Base-by-base conservation (phyloP, 2,888 invertebrate genomes). In the Eupithecia inturbata region DNA sequence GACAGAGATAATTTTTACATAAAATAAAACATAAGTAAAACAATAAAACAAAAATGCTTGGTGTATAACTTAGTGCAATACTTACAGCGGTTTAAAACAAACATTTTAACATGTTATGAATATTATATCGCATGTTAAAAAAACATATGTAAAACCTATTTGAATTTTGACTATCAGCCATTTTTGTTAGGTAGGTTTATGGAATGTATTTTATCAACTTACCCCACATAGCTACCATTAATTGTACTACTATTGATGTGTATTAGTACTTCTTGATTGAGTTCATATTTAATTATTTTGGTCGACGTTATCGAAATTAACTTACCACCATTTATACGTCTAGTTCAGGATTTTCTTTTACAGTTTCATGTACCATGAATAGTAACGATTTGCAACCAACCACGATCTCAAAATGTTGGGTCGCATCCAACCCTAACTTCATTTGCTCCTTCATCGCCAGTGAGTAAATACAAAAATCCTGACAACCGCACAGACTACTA, bases 381-480 rank as follows among this genome's bases (percentile, higher is more conserved):
- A 19, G 28, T 19, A 62, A 62, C 19, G 64, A 74, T 53, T 66
- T 33, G 36, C 45, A 66, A 66, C 31, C 45, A 45, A 64, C 67
- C 66, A 64, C 62, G 28, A 39, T 72, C 41, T 62, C 28, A 22
- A 75, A 72, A 74, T 69, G 16, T 73, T 76, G 75, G 76, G 71
- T 53, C 67, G 70, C 72, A 72, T 75, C 75, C 75, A 72, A 72
- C 60, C 49, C 67, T 75, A 70, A 74, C 68, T 63, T 49, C 62
- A 75, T 72, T 64, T 57, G 41, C 31, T 69, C 12, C 26, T 66
- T 67, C 28, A 66, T 67, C 45, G 36, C 28, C n/a, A 22, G 64
- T 16, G 26, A 64, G 64, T 64, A 74, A 70, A 68, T 71, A 67
- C 36, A 57, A 57, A 49, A 69, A 62, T 68, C 41, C 33, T 36